Evolutionary conservation across 2,113 vertebrate species (phyloP), one percentile per base, ranked within the genome.

Genomic region (Rhynchomys soricoides): DNA sequence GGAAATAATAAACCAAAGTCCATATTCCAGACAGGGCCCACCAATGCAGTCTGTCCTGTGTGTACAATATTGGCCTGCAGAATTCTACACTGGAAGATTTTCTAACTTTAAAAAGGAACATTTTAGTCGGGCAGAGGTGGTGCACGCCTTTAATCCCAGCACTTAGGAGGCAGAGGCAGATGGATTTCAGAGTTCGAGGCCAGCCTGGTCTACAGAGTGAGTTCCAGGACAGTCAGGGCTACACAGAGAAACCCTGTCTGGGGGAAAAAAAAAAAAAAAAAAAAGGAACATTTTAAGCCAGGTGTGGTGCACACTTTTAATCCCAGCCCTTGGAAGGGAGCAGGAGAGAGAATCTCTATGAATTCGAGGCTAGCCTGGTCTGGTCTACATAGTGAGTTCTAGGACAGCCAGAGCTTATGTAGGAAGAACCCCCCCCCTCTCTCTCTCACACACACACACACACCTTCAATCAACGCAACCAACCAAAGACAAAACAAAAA

Each of bases 21-120:
- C 1, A 0, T 1, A 34, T 22, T 45, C 21, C 3, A 21, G 43
- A n/a, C 0, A 24, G 52, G 81, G 81, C 34, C 82, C 45, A 12
- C 12, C 31, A 17, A 64, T 0, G 0, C 3, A 24, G 3, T 11
- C 7, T 43, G 3, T 40, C 59, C 29, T 10, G 0, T 8, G 16
- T 57, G 4, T 16, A 43, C 2, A n/a, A 55, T 17, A 22, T 0
- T 86, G 68, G 7, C 19, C 50, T 93, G 37, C 4, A n/a, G 81
- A 2, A 45, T 52, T 91, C 74, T 71, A 62, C 75, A 45, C 29
- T 66, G 89, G 74, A 68, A 64, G 34, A 10, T 26, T 48, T 79
- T 71, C 78, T 79, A 57, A 79, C 48, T 77, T 93, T 70, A 68
- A 31, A 94, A 83, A 24, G 55, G 55, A 82, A 82, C 37, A 59